phyloP scores from a whole-genome alignment of 2,113 vertebrate genomes.

The Andinoacara biseriatus region DNA sequence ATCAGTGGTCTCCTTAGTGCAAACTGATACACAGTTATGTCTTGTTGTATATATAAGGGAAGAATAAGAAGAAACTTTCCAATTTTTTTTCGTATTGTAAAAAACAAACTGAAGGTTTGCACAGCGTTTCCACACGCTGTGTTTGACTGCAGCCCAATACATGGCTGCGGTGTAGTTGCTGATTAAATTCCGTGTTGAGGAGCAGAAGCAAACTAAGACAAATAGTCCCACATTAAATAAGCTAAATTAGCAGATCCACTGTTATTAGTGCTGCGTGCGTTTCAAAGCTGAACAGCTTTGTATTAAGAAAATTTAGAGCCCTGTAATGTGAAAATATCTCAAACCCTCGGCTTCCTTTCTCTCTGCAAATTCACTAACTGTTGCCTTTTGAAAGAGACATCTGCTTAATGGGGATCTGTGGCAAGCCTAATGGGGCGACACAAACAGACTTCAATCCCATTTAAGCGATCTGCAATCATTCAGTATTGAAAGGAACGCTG shows the following conservation, averaged over 20 bases:
- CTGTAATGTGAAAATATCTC: conserved; percentile 1
- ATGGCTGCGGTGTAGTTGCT: neutral
- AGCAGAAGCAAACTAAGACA: neutral
- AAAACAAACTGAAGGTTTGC: neutral
- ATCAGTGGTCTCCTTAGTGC: neutral
- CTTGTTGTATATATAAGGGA: neutral
- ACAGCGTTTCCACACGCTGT: neutral
- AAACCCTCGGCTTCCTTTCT: neutral
- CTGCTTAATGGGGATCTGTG: conserved; percentile 61
- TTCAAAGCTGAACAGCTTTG: neutral
- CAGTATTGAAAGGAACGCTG: conserved; percentile 34
- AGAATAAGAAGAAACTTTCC: neutral
- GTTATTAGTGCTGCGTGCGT: neutral
- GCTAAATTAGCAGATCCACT: neutral
- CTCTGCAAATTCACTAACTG: conserved; percentile 43
- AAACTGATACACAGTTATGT: neutral
- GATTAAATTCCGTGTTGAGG: neutral
- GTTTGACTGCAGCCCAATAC: neutral
- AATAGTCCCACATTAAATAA: neutral
- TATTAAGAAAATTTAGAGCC: neutral
- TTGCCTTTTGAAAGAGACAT: conserved; percentile 59
- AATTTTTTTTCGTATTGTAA: neutral
- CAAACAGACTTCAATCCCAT: conserved; percentile 67
- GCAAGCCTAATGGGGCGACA: conserved; percentile 57
- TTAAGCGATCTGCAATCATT: conserved; percentile 54